phyloP scores from a whole-genome alignment of 2,113 vertebrate species.

The Aptenodytes forsteri region DNA sequence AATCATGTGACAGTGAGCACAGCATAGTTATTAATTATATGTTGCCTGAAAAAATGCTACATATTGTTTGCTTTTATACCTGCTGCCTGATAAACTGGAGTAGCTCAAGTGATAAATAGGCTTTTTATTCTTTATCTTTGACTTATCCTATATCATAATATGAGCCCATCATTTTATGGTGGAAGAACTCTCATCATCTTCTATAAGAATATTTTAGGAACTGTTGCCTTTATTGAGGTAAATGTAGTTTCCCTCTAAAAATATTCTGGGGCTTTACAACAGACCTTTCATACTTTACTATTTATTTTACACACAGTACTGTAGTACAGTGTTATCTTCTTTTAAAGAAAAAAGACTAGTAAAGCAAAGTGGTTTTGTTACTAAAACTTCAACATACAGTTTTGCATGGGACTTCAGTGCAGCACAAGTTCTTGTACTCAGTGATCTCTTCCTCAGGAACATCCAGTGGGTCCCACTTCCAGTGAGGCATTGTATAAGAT shows the following conservation, averaged over 20 bases:
- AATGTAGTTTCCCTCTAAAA: not conserved
- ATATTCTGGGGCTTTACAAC: not conserved
- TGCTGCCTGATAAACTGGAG: not conserved
- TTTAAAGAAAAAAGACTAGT: not conserved
- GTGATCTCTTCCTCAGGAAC: not conserved
- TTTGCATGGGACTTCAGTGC: not conserved
- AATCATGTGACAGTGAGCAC: not conserved
- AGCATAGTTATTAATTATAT: not conserved
- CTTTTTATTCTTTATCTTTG: not conserved
- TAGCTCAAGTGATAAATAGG: not conserved
- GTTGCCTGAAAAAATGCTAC: not conserved
- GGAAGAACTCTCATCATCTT: not conserved
- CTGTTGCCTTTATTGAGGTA: not conserved
- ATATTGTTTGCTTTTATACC: not conserved
- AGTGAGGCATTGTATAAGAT: not conserved
- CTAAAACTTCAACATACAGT: not conserved
- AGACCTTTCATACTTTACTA: not conserved
- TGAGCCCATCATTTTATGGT: not conserved
- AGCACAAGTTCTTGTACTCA: not conserved
- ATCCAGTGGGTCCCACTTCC: not conserved
- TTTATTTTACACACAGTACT: not conserved
- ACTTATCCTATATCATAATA: not conserved
- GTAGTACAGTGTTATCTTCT: not conserved
- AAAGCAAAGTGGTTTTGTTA: not conserved
- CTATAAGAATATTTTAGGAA: not conserved